Percentiles rank a stretch among this genome's conserved stretches.
Evolutionary conservation across 2,888 invertebrate species (phyloP).

Genomic region (Serrognathus titanus): DNA sequence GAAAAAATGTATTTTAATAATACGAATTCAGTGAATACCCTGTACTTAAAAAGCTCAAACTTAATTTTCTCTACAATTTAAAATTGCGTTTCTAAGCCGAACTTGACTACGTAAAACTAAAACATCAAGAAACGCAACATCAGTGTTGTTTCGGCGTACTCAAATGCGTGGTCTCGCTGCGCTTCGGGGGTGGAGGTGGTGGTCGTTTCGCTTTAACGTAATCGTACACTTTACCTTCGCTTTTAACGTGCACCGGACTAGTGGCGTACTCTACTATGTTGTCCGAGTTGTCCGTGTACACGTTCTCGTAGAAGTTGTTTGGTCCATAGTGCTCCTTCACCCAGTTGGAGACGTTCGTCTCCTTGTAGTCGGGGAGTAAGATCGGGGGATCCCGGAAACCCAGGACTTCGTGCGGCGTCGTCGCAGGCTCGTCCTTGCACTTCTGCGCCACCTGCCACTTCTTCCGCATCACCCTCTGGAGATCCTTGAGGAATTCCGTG

Average conservation of each 20-base stretch:
- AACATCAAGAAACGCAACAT: slow-evolving; percentile 32
- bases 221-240: slow-evolving; percentile 25
- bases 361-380: slow-evolving; percentile 68
- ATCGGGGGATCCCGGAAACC: slow-evolving; percentile 81
- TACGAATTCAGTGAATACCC: too few relatives aligned
- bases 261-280: slow-evolving; percentile 52
- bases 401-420: slow-evolving; percentile 86
- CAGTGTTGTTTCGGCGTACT: slow-evolving; percentile 53
- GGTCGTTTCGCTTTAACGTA: slow-evolving; percentile 58
- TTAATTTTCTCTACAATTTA: not conserved
- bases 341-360: slow-evolving; percentile 86
- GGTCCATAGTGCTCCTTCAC: slow-evolving; percentile 82
- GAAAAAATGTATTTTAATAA: not conserved
- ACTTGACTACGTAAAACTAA: not conserved
- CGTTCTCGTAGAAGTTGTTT: slow-evolving; percentile 75
- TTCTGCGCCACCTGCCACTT: slow-evolving; percentile 94
- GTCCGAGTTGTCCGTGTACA: slow-evolving; percentile 53
- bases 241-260: slow-evolving; percentile 39
- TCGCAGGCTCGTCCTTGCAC: slow-evolving; percentile 82
- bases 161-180: slow-evolving; percentile 83
- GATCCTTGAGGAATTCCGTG: slow-evolving; percentile 79
- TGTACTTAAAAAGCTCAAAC: too few relatives aligned
- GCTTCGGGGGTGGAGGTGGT: slow-evolving; percentile 86
- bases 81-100: not conserved
- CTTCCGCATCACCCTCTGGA: slow-evolving; percentile 89